Evolutionary conservation across 2,113 vertebrate species (phyloP).

Genomic region (Gnathonemus echidnorhynchus): DNA sequence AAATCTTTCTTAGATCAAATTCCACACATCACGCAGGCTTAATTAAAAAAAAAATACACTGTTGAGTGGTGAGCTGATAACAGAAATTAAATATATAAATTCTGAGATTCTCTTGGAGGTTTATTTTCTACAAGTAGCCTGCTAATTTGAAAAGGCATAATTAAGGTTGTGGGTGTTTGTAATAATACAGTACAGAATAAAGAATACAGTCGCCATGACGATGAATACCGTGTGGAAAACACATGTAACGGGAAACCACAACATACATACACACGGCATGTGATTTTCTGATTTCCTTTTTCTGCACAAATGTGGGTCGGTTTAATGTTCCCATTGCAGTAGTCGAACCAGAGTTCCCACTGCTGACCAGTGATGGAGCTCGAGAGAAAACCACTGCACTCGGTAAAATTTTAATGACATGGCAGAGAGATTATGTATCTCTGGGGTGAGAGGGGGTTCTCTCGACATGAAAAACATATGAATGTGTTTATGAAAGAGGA

Average conservation of each 20-base stretch:
- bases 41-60: not conserved
- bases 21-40: not conserved
- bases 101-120: not conserved
- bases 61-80: not conserved
- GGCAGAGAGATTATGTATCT: not conserved
- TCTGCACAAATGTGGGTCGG: not conserved
- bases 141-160: not conserved
- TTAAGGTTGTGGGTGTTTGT: not conserved
- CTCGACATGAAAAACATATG: not conserved
- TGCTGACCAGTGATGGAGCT: not conserved
- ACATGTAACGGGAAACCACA: not conserved
- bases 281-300: not conserved
- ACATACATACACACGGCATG: not conserved
- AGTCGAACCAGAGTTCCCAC: not conserved
- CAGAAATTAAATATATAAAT: conserved; percentile 5
- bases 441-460: not conserved
- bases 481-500: not conserved
- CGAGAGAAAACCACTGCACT: not conserved
- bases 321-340: not conserved
- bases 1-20: not conserved
- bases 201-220: not conserved
- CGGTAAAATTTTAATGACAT: not conserved
- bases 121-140: not conserved
- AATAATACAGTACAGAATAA: not conserved
- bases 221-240: not conserved